Base-by-base conservation (phyloP, 2,113 vertebrate species). In the Melanerpes formicivorus region DNA sequence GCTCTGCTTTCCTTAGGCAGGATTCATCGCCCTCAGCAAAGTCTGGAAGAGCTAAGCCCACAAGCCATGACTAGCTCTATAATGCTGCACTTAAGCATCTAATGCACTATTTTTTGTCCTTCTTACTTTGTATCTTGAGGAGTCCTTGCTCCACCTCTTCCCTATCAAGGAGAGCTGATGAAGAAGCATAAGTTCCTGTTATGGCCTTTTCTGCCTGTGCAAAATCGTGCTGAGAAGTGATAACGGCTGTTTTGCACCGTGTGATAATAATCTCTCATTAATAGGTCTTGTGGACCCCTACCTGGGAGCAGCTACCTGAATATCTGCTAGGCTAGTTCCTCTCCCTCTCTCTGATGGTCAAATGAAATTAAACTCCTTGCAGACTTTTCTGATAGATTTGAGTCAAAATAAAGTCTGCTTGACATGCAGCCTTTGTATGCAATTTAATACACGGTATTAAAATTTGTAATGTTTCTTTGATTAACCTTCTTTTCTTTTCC, bases 71-170 rank as follows among this genome's bases (percentile, higher is more conserved):
- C 8, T n/a, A 5, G 3, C 8, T 40, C 30, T 14, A 17, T 9
- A 17, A 22, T 8, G 5, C 6, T 32, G 27, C 32, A 7, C 52
- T 84, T 25, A 15, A 8, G 9, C 18, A 4, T 9, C n/a, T 30
- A 60, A 71, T 2, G 3, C 3, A 30, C 2, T 4, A 7, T 18
- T 25, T 66, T 11, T n/a, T 55, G 48, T 5, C 5, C 2, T 18
- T 18, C 37, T 54, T 3, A 4, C 5, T 74, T 73, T 2, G 0
- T 18, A 6, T 16, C 21, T 30, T 30, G 54, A 87, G 32, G 22
- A 50, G 6, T 0, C 32, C 15, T 34, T 34, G 10, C 4, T 10
- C 1, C 7, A 4, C 3, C 15, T 40, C 55, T 77, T 26, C 5
- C 6, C 5, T 10, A 0, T 30, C 11, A 70, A 80, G 46, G n/a